Conservation (phyloP, 2,797 vertebrate species). For the Tiaroga cobitis region DNA sequence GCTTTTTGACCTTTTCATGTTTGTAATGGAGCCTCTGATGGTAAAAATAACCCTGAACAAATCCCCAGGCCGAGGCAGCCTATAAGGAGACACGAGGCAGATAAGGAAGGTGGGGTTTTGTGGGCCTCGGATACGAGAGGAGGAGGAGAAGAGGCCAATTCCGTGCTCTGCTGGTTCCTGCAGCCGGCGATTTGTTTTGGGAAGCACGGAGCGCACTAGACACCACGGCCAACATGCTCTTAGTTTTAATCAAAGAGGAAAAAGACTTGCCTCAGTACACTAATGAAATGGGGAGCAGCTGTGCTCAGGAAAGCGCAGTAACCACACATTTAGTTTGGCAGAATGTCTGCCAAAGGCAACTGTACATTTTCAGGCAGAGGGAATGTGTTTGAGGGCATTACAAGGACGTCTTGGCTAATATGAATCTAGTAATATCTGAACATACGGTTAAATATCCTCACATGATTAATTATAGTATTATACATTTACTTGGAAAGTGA, state of each 20-base stretch:
- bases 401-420: slow-evolving; percentile 35
- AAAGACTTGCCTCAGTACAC: slow-evolving; percentile 56
- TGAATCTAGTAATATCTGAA: slow-evolving; percentile 28
- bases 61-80: slow-evolving; percentile 36
- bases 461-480: slow-evolving; percentile 2
- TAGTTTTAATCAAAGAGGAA: slow-evolving; percentile 62
- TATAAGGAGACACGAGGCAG: slow-evolving; percentile 19
- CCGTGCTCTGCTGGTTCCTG: slow-evolving; percentile 23
- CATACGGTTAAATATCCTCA: slow-evolving; percentile 38
- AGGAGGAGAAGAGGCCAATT: slow-evolving; percentile 46
- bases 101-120: slow-evolving; percentile 26
- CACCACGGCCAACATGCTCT: slow-evolving; percentile 50
- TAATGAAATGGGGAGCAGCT: slow-evolving; percentile 62
- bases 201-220: slow-evolving; percentile 42
- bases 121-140: slow-evolving; percentile 13
- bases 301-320: slow-evolving; percentile 51
- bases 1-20: slow-evolving; percentile 54
- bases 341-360: slow-evolving; percentile 49
- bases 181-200: slow-evolving; percentile 57
- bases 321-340: slow-evolving; percentile 53
- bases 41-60: slow-evolving; percentile 52
- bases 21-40: slow-evolving; percentile 55
- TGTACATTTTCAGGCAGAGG: slow-evolving; percentile 33
- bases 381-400: slow-evolving; percentile 42
- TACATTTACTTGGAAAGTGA: neutral